Percentiles rank a stretch among this genome's conserved stretches.
These are phyloP conservation scores for Lithophane semibrunnea DNA, from an alignment of 2,888 invertebrate genomes.

Conservation along the genomic window DNA sequence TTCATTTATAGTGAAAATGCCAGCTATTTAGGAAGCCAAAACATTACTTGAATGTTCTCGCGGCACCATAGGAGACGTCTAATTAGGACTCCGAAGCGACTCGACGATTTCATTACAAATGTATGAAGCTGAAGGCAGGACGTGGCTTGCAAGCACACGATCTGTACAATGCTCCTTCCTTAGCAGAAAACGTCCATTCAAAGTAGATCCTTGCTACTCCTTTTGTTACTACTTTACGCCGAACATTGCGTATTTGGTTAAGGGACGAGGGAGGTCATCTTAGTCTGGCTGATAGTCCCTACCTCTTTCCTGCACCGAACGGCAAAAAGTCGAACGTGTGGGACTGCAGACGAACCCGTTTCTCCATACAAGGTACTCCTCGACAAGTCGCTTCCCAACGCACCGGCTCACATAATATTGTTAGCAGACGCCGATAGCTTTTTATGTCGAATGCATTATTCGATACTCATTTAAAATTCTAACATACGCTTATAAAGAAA, in stretches of 20 bases:
- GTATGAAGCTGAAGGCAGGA: conserved; percentile 81
- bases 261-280: conserved; percentile 75
- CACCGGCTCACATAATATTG: conserved; percentile 90
- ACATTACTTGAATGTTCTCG: conserved; percentile 57
- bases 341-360: conserved; percentile 89
- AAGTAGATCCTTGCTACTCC: conserved; percentile 73
- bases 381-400: conserved; percentile 88
- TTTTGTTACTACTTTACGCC: conserved; percentile 70
- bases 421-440: conserved; percentile 89
- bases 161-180: conserved; percentile 85
- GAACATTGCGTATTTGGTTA: conserved; percentile 59
- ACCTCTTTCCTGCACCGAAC: conserved; percentile 85
- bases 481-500: conserved; percentile 89
- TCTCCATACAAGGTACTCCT: conserved; percentile 88
- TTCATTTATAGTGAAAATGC: conserved; percentile 49
- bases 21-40: conserved; percentile 57
- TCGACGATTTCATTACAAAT: conserved; percentile 86
- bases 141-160: conserved; percentile 85
- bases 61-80: conserved; percentile 73
- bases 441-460: conserved; percentile 90
- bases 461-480: conserved; percentile 91
- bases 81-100: conserved; percentile 79
- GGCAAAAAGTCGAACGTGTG: conserved; percentile 90
- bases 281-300: conserved; percentile 78
- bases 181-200: conserved; percentile 75